Conservation (phyloP, 2,888 invertebrate genomes). For the Clitarchus hookeri region DNA sequence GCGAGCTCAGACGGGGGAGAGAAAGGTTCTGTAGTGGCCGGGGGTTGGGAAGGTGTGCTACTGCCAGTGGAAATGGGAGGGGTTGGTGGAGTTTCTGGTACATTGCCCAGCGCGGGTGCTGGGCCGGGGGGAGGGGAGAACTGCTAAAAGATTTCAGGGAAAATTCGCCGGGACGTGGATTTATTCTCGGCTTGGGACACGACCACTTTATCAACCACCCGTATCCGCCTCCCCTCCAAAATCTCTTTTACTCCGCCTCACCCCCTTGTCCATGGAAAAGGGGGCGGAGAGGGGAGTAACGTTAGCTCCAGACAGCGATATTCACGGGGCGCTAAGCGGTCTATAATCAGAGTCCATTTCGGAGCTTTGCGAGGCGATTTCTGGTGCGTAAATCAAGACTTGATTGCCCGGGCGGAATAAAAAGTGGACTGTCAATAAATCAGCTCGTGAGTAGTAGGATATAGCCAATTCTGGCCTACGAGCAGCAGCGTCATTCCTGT, state of each 20-base stretch:
- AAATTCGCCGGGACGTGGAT: not conserved
- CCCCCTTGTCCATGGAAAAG: not conserved
- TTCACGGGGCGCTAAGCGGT: not conserved
- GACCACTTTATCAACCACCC: not conserved
- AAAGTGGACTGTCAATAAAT: too few relatives aligned
- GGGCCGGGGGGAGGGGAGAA: not conserved
- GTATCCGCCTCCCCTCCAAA: not conserved
- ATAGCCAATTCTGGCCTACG: too few relatives aligned
- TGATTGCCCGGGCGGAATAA: too few relatives aligned
- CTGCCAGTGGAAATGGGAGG: not conserved
- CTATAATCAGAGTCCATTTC: conserved; percentile 10
- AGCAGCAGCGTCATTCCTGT: too few relatives aligned
- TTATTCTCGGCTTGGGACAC: not conserved
- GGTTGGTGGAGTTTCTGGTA: not conserved
- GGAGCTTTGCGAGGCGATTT: not conserved
- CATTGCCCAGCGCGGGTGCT: not conserved
- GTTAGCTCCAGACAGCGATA: not conserved
- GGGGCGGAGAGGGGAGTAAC: too few relatives aligned
- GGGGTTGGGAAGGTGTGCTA: too few relatives aligned
- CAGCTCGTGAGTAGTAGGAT: too few relatives aligned
- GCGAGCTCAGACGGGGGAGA: too few relatives aligned
- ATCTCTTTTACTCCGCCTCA: not conserved
- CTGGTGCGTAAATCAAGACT: not conserved
- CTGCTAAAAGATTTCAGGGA: not conserved
- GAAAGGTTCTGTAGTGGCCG: too few relatives aligned